phyloP scores from a whole-genome alignment of 2,113 vertebrate species.

The Tapirus terrestris region DNA sequence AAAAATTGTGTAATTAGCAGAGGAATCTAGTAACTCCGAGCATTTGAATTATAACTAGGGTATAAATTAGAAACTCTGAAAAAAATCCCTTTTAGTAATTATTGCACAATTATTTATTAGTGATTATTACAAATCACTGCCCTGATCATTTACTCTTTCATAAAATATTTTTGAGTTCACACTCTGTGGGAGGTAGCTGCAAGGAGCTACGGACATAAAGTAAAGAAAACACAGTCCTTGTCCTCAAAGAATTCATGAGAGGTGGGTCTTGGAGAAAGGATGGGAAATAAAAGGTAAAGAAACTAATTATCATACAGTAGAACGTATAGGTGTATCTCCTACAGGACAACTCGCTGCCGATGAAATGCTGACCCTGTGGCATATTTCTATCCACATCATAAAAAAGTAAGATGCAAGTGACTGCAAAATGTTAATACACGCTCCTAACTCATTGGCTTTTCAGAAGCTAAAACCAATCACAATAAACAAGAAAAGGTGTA shows the following conservation, averaged over 20 bases:
- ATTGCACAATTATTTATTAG: not conserved
- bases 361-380: not conserved
- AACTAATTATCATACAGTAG: not conserved
- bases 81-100: not conserved
- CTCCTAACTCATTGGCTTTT: not conserved
- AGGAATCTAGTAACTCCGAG: not conserved
- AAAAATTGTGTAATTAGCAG: not conserved
- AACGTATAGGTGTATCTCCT: not conserved
- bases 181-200: not conserved
- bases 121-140: not conserved
- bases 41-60: not conserved
- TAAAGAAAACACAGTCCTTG: not conserved
- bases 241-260: not conserved
- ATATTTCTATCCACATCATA: not conserved
- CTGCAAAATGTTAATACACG: not conserved
- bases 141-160: not conserved
- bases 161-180: not conserved
- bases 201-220: not conserved
- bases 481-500: not conserved
- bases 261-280: not conserved
- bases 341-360: not conserved
- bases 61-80: not conserved
- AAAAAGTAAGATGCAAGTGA: not conserved
- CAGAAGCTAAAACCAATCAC: not conserved
- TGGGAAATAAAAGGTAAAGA: not conserved